Base-by-base conservation (phyloP, 2,888 invertebrate genomes). In the Drosophila prostipennis region DNA sequence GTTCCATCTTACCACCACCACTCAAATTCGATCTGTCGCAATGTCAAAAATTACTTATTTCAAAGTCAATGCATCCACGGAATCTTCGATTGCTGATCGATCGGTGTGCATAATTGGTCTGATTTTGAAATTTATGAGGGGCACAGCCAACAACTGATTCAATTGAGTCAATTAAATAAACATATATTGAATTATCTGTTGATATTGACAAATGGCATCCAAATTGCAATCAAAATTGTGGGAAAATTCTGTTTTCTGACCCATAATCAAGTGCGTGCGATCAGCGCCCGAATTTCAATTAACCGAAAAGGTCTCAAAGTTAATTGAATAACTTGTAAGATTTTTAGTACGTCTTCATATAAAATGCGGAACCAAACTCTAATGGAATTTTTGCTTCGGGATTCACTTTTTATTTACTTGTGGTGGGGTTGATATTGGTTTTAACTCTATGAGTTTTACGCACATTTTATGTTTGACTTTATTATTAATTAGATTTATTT, bases 191-290 rank as follows among this genome's bases (percentile, higher is more conserved):
- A 61, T 69, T 69, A 48, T 59, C 64, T 76, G 76, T 82, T 82
- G 80, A 82, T 82, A 83, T 76, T 82, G 82, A 82, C 75, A 78
- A 83, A 82, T 86, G 74, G 86, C 73, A 78, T 49, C 37, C 45
- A 72, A 77, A 80, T 80, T 68, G 63, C 83, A 80, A 77, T 77
- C 68, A 68, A 68, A 64, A 58, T 55, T 60, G 77, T 82, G 83
- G 70, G 77, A 80, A 78, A 75, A 34, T 52, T 4, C 2, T 26
- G 36, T 57, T 19, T 11, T 32, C 14, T 8, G n/a, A 6, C 7
- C 6, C 52, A 52, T 71, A 55, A 59, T 45, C 72, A 58, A 72
- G 53, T 72, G 72, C 65, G 65, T 65, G 56, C 56, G 67, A 68
- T 68, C 69, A 42, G 26, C 56, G 49, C 14, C 34, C 43, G 43